phyloP scores from a whole-genome alignment of 2,797 vertebrate genomes.

The Sitta carolinensis region DNA sequence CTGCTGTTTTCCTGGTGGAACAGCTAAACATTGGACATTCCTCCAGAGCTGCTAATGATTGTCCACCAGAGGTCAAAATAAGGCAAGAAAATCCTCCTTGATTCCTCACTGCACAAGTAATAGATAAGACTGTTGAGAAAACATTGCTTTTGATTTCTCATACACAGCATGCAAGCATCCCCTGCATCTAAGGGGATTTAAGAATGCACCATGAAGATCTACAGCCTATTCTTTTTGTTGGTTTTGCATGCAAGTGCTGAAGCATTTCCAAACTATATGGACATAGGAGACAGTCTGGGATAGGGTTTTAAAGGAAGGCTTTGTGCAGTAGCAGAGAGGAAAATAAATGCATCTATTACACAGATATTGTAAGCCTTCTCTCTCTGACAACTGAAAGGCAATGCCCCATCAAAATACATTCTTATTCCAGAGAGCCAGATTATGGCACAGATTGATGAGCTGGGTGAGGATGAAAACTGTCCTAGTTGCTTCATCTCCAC shows the following conservation, averaged over 20 bases:
- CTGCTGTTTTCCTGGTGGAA: not conserved
- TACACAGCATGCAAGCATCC: not conserved
- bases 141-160: not conserved
- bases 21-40: not conserved
- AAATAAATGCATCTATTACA: not conserved
- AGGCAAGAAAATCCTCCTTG: not conserved
- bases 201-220: not conserved
- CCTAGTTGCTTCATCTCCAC: not conserved
- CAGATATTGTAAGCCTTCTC: not conserved
- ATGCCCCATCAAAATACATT: not conserved
- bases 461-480: not conserved
- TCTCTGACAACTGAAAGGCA: not conserved
- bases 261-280: not conserved
- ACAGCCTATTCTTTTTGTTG: not conserved
- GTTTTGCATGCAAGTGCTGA: not conserved
- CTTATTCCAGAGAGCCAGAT: not conserved
- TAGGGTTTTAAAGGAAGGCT: not conserved
- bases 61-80: not conserved
- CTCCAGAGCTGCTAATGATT: not conserved
- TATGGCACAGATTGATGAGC: not conserved
- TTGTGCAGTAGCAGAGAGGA: not conserved
- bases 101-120: not conserved
- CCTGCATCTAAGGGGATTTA: not conserved
- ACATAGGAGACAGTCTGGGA: not conserved
- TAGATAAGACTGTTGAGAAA: not conserved